A percentile compares a stretch with the other conserved stretches of the same genome.
These are phyloP conservation scores for Orestias chungarensis DNA, from an alignment of 2,797 vertebrate genomes.

Conservation along the genomic window DNA sequence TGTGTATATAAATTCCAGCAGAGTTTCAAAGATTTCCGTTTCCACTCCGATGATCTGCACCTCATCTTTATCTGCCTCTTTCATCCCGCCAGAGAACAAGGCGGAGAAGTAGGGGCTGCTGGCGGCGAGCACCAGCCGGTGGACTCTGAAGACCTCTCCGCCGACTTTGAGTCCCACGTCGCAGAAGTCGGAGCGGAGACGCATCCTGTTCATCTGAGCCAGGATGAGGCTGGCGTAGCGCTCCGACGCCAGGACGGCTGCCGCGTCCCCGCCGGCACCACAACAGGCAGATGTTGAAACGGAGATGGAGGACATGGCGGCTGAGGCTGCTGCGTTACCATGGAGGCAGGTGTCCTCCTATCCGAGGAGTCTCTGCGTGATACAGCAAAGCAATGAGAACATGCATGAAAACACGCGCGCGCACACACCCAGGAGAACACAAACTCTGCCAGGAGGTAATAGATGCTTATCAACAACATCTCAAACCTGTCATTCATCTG, in stretches of 20 bases:
- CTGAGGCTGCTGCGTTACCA: conserved; percentile 38
- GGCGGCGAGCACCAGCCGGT: conserved; percentile 92
- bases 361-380: conserved; percentile 25
- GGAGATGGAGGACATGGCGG: conserved; percentile 63
- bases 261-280: conserved; percentile 36
- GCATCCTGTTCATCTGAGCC: conserved; percentile 93
- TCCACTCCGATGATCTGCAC: conserved; percentile 91
- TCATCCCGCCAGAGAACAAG: conserved; percentile 92
- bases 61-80: conserved; percentile 88
- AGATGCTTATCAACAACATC: too few species aligned
- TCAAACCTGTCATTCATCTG: neutral
- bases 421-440: neutral
- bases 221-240: conserved; percentile 89
- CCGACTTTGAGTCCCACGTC: conserved; percentile 91
- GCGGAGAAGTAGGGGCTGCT: conserved; percentile 96
- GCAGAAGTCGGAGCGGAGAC: conserved; percentile 88
- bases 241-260: conserved; percentile 77
- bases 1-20: conserved; percentile 96
- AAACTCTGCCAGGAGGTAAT: neutral
- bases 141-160: conserved; percentile 84
- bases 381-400: conserved; percentile 35
- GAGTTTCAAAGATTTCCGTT: conserved; percentile 85
- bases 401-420: neutral
- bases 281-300: conserved; percentile 41
- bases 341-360: conserved; percentile 41